phyloP scores from a whole-genome alignment of 2,113 vertebrate genomes.

The Catharus bicknelli region DNA sequence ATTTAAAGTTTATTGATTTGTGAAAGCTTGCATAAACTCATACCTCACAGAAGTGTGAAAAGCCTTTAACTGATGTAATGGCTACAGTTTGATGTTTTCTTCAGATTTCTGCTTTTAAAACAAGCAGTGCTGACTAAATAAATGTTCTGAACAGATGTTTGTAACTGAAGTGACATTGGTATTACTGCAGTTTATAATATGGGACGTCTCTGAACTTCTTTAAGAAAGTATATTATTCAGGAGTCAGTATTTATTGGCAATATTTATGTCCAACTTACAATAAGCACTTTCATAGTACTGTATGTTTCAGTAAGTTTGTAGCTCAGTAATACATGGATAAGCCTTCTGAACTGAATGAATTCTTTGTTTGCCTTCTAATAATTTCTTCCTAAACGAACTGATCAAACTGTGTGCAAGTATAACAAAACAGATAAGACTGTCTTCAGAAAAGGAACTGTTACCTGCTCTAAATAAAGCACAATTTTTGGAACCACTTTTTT shows the following conservation, averaged over 20 bases:
- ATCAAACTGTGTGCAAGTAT: not conserved
- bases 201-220: constrained; percentile 55
- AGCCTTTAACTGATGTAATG: constrained; percentile 60
- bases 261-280: constrained; percentile 49
- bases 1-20: constrained; percentile 31
- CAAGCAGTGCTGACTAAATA: constrained; percentile 49
- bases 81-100: constrained; percentile 43
- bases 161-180: not conserved
- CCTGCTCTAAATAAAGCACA: not conserved
- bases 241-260: constrained; percentile 27
- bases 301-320: constrained; percentile 5
- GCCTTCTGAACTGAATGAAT: not conserved
- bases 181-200: constrained; percentile 37
- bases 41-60: constrained; percentile 54
- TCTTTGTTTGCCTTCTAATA: constrained; percentile 11
- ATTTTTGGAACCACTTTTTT: not conserved
- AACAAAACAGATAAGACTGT: not conserved
- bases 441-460: not conserved
- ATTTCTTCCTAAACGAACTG: constrained; percentile 36
- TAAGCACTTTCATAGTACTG: constrained; percentile 36
- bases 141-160: constrained; percentile 70
- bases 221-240: constrained; percentile 40
- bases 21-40: constrained; percentile 34
- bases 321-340: not conserved
- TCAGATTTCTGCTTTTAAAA: constrained; percentile 66